phyloP scores from a whole-genome alignment of 2,797 vertebrate species.

The Amphiprion clarkii region DNA sequence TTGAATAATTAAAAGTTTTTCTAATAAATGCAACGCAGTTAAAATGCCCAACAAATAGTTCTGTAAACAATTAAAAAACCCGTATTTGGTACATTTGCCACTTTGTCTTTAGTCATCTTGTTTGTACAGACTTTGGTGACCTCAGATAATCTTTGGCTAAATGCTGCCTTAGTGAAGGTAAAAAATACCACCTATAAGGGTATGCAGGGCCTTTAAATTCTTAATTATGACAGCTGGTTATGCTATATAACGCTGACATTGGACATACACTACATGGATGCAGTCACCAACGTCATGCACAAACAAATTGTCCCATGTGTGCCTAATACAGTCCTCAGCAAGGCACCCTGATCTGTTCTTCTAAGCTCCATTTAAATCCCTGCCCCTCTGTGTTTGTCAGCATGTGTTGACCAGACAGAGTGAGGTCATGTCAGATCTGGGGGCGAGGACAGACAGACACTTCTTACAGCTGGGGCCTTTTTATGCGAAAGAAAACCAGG shows the following conservation, averaged over 20 bases:
- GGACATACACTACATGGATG: no score
- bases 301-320: neutral
- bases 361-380: neutral
- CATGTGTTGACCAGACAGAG: neutral
- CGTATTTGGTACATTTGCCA: no score
- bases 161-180: neutral
- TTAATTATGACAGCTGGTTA: neutral
- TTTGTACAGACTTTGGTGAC: neutral
- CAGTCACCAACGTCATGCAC: neutral
- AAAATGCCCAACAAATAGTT: neutral
- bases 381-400: neutral
- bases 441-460: neutral
- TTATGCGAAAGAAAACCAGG: no score
- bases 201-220: neutral
- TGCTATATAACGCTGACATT: neutral
- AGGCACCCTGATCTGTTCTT: neutral
- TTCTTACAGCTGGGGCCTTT: neutral
- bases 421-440: neutral
- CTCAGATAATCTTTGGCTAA: neutral
- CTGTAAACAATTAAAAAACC: neutral
- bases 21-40: neutral
- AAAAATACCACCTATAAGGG: neutral
- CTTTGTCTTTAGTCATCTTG: neutral
- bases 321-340: neutral
- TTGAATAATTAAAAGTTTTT: no score